A percentile compares a stretch with the other conserved stretches of the same genome.
Evolutionary conservation across 2,797 vertebrate genomes (phyloP).

Genomic region (Melanotaenia trifasciata): DNA sequence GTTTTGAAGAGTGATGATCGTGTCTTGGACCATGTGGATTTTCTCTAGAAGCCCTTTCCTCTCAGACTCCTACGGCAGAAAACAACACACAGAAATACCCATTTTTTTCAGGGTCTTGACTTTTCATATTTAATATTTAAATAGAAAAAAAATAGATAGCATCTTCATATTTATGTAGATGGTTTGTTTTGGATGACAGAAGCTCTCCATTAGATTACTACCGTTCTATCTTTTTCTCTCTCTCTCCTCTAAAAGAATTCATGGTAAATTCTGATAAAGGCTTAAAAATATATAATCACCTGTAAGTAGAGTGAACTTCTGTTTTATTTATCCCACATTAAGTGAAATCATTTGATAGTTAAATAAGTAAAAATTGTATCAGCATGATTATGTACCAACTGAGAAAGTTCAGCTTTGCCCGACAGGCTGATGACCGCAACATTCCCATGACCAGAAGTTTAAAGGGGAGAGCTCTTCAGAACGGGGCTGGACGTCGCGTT

Average conservation of each 20-base stretch:
- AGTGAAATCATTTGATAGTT: background rate
- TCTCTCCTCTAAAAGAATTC: background rate
- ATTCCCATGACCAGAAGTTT: conserved; percentile 7
- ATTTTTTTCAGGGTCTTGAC: background rate
- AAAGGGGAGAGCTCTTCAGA: conserved; percentile 38
- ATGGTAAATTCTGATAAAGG: background rate
- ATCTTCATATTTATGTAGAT: background rate
- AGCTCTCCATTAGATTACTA: background rate
- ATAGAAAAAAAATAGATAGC: too few relatives aligned
- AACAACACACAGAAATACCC: background rate
- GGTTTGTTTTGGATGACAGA: background rate
- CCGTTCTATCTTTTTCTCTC: background rate
- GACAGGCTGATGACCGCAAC: background rate
- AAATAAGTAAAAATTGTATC: background rate
- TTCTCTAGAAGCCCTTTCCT: conserved; percentile 92
- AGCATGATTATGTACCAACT: conserved; percentile 3
- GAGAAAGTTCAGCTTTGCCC: background rate
- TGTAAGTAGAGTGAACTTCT: background rate
- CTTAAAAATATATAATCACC: background rate
- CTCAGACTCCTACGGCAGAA: conserved; percentile 88
- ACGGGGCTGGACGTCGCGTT: conserved; percentile 49
- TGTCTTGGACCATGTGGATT: conserved; percentile 97
- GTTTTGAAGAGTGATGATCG: conserved; percentile 91
- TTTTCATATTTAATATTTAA: background rate
- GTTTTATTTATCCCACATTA: conserved; percentile 9